Base-by-base conservation (phyloP, 2,113 vertebrate species). In the Cololabis saira region DNA sequence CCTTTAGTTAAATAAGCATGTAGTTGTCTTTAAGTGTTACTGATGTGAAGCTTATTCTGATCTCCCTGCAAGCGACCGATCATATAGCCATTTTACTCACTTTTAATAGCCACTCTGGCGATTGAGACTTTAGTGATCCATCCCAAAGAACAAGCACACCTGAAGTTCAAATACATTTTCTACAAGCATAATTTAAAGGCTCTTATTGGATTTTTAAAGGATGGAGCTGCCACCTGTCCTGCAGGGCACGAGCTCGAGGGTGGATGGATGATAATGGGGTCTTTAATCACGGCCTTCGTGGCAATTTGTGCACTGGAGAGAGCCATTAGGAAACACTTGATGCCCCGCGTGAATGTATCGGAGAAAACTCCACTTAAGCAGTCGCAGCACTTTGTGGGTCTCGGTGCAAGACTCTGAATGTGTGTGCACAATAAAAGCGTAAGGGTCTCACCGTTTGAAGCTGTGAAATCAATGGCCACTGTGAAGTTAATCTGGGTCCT, bases 401-500 rank as follows among this genome's bases (percentile, higher is more conserved):
- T n/a, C n/a, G n/a, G 19, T 22, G 19, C 56, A 14, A 17, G 40
- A 62, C 37, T 49, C 18, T 58, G 58, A 17, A 42, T 61, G 54
- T 41, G 24, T 61, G 24, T 61, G 24, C 24, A 5, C 17, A 40
- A 21, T 64, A 40, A 7, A 14, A 30, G 1, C 11, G 5, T 51
- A 8, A 47, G 51, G 69, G 45, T 57, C 96, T 97, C 87, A 98
- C 97, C 97, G 56, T 99, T 99, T 59, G 97, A 99, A 75, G 97
- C 97, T 70, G 97, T 99, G 91, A 99, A 99, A 91, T 99, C 97
- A 88, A 99, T 99, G 76, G 97, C 97, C 52, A 98, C 97, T 9
- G 97, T 99, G 91, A 99, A 99, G 94, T 99, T 99, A 87, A 99
- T 99, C 92, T 99, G 97, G 0, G 97, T 99, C 87, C 97, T 99